Percentiles rank a stretch among this genome's conserved stretches.
phyloP scores from a whole-genome alignment of 2,113 vertebrate species.

The Chaetops frenatus region DNA sequence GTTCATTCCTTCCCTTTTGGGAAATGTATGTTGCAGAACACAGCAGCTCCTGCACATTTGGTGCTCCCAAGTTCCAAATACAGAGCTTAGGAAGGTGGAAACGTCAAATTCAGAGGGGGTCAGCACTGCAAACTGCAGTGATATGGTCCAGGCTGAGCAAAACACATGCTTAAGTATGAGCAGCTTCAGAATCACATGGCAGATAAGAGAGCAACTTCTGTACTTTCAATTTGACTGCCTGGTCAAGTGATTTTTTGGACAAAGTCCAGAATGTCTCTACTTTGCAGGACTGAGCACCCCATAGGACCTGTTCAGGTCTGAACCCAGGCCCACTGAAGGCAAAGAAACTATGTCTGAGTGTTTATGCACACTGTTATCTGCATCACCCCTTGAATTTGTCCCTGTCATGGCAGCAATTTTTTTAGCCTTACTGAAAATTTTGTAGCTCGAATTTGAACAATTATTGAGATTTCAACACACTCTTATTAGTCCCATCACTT shows the following conservation, averaged over 20 bases:
- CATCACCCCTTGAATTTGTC: neutral
- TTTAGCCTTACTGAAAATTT: neutral
- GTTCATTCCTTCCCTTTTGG: neutral
- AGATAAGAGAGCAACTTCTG: neutral
- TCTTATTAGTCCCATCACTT: neutral
- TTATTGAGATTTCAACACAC: neutral
- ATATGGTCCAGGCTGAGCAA: neutral
- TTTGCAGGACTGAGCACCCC: neutral
- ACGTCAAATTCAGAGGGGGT: neutral
- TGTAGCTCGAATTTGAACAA: neutral
- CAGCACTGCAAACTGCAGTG: neutral
- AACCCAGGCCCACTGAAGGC: neutral
- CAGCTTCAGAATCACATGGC: neutral
- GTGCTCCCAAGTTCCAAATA: neutral
- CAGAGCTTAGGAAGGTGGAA: neutral
- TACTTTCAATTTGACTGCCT: neutral
- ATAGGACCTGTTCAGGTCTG: neutral
- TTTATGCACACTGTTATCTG: neutral
- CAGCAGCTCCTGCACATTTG: fast-evolving
- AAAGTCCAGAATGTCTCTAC: neutral
- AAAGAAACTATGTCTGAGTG: neutral
- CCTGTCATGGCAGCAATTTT: neutral
- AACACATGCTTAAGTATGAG: fast-evolving
- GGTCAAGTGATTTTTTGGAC: neutral
- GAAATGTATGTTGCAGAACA: neutral